Conservation (phyloP, 2,797 vertebrate genomes). For the Sitta carolinensis region DNA sequence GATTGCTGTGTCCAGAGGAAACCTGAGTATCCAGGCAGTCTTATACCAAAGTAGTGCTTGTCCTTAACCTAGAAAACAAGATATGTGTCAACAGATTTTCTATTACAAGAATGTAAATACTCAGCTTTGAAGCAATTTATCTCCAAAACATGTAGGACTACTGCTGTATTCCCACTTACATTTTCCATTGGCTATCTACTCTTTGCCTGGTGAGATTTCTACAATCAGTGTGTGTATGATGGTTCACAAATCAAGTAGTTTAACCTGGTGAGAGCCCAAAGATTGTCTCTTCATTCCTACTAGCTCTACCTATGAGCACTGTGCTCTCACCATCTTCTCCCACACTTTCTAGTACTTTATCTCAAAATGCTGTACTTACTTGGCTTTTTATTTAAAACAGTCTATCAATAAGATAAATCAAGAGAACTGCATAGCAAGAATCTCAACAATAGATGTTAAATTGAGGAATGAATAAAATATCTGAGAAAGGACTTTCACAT, state of each 20-base stretch:
- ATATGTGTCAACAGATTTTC: background rate
- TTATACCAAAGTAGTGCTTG: background rate
- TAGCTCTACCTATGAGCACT: background rate
- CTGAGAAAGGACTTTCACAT: background rate
- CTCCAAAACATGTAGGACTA: accelerated
- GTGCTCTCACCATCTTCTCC: background rate
- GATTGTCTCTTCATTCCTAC: background rate
- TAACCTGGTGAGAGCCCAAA: background rate
- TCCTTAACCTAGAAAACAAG: background rate
- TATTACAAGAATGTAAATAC: background rate
- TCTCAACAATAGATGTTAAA: background rate
- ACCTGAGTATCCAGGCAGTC: background rate
- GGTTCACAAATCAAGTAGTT: background rate
- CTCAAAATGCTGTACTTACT: background rate
- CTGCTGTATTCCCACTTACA: accelerated
- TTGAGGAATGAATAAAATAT: background rate
- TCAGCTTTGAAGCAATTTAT: background rate
- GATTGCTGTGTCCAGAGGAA: background rate
- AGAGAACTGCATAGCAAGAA: background rate
- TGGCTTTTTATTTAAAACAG: background rate
- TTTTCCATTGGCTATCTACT: background rate
- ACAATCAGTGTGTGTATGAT: background rate
- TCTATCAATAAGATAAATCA: background rate
- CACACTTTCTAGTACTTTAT: background rate
- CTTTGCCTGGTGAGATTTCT: background rate